phyloP scores from a whole-genome alignment of 2,113 vertebrate species.

The Gobio gobio region DNA sequence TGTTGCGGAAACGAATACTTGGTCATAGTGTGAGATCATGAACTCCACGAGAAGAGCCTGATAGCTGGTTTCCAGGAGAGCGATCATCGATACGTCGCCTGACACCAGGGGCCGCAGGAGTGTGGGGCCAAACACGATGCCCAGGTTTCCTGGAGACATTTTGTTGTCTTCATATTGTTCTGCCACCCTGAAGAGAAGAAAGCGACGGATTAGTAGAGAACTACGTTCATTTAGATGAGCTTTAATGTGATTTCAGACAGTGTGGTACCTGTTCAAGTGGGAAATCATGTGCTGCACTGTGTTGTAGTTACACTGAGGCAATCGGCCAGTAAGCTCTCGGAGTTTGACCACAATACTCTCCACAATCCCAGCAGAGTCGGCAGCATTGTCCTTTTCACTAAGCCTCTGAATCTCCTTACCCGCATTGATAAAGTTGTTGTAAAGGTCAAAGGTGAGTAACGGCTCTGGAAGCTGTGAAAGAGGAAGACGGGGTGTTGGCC shows the following conservation, averaged over 20 bases:
- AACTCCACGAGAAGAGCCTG: conserved; percentile 88
- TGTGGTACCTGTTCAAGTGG: conserved; percentile 84
- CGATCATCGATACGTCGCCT: conserved; percentile 75
- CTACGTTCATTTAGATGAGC: neutral
- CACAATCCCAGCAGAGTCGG: conserved; percentile 59
- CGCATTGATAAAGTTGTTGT: conserved; percentile 79
- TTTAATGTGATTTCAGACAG: neutral
- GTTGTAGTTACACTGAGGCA: conserved; percentile 84
- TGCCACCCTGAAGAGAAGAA: conserved; percentile 79
- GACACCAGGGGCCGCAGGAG: conserved; percentile 80
- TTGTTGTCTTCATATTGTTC: conserved; percentile 86
- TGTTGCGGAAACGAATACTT: conserved; percentile 77
- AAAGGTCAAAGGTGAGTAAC: conserved; percentile 83
- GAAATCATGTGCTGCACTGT: conserved; percentile 83
- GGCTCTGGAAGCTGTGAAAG: conserved; percentile 85
- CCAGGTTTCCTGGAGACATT: conserved; percentile 91
- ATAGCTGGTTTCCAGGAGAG: conserved; percentile 85
- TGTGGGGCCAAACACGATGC: conserved; percentile 92
- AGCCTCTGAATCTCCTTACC: conserved; percentile 81
- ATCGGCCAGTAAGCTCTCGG: conserved; percentile 77
- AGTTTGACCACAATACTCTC: conserved; percentile 67
- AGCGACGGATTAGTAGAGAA: neutral
- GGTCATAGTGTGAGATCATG: conserved; percentile 82
- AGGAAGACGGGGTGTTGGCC: neutral
- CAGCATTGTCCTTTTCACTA: conserved; percentile 63